A percentile compares a stretch with the other conserved stretches of the same genome.
phyloP scores from a whole-genome alignment of 1,140 invertebrate genomes.

The Bombus impatiens region DNA sequence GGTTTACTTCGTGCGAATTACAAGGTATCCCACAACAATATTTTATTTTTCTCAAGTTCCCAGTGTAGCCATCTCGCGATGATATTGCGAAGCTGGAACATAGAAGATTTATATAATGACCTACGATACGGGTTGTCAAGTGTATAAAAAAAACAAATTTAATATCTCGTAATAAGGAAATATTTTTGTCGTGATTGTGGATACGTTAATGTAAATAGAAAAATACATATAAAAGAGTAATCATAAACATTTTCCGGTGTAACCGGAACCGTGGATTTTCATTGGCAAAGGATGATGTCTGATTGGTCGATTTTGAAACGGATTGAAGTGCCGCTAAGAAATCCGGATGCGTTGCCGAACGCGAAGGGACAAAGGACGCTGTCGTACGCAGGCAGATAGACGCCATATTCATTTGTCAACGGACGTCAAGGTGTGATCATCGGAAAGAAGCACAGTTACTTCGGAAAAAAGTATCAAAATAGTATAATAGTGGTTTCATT shows the following conservation, averaged over 20 bases:
- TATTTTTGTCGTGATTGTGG: background rate
- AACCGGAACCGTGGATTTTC: background rate
- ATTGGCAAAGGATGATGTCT: background rate
- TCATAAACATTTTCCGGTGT: background rate
- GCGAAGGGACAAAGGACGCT: constrained; percentile 69
- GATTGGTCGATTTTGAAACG: constrained; percentile 40
- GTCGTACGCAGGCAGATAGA: constrained; percentile 63
- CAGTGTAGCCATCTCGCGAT: constrained; percentile 14
- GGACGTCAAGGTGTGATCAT: constrained; percentile 67
- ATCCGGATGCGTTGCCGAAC: constrained; percentile 61
- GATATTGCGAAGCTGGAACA: background rate
- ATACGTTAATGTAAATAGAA: background rate
- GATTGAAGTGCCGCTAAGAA: background rate
- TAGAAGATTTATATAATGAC: background rate
- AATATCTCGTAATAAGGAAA: background rate
- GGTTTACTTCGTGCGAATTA: background rate
- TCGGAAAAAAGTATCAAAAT: constrained; percentile 33
- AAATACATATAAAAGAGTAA: background rate
- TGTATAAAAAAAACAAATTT: background rate
- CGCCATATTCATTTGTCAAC: constrained; percentile 75
- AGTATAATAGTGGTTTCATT: constrained; percentile 16
- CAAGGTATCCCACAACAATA: background rate
- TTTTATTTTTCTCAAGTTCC: background rate
- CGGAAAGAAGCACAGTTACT: constrained; percentile 18
- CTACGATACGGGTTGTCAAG: background rate